Evolutionary conservation across 2,797 vertebrate genomes (phyloP).

Genomic region (Neoniphon sammara): DNA sequence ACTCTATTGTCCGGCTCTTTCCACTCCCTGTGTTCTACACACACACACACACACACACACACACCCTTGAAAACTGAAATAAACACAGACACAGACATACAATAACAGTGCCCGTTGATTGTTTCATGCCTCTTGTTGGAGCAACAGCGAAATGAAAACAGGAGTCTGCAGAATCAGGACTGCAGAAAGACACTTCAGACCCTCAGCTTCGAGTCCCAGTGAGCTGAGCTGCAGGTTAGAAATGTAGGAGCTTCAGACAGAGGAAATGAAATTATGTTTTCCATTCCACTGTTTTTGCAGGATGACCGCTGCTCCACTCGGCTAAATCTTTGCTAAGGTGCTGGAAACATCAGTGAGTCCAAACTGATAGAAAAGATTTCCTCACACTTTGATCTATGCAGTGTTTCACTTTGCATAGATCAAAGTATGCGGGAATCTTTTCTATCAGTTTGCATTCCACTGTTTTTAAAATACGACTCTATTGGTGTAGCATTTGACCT

Average conservation of each 20-base stretch:
- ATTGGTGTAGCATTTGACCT: neutral
- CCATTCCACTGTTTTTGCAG: neutral
- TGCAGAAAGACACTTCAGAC: too few relatives aligned
- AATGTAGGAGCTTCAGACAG: neutral
- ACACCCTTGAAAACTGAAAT: neutral
- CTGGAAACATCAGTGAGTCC: too few relatives aligned
- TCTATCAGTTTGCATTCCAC: neutral
- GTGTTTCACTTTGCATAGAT: too few relatives aligned
- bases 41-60: constrained; percentile 6
- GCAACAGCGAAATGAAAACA: neutral
- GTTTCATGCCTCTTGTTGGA: constrained; percentile 29
- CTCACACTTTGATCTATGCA: too few relatives aligned
- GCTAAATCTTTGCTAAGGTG: too few relatives aligned
- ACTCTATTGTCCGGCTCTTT: neutral
- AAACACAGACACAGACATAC: neutral
- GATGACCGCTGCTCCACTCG: neutral
- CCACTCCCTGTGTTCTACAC: neutral
- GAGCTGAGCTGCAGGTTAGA: neutral
- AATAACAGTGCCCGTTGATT: constrained; percentile 8
- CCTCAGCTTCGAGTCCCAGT: neutral
- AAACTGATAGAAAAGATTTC: too few relatives aligned
- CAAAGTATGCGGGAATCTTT: too few relatives aligned
- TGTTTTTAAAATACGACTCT: neutral
- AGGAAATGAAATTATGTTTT: neutral
- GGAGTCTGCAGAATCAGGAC: constrained; percentile 20